These are phyloP conservation scores for Thamnophis sirtalis DNA, from an alignment of 2,113 vertebrate genomes.

Conservation along the genomic window DNA sequence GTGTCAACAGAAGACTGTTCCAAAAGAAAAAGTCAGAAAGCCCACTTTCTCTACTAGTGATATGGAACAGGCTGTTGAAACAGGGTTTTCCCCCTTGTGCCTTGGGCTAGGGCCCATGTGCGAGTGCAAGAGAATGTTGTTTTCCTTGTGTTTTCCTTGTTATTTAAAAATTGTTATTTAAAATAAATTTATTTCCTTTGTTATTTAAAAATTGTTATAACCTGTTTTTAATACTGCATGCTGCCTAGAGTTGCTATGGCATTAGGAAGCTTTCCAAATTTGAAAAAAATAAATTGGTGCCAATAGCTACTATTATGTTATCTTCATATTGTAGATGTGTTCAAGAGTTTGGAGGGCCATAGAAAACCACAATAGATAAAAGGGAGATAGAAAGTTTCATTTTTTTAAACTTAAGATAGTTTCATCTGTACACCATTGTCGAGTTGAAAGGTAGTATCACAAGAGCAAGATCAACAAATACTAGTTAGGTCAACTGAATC, in stretches of 20 bases:
- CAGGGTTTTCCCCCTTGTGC: not conserved
- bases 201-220: not conserved
- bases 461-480: not conserved
- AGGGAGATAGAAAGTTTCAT: not conserved
- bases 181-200: not conserved
- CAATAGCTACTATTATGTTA: not conserved
- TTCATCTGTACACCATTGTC: not conserved
- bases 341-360: not conserved
- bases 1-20: not conserved
- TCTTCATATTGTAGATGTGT: not conserved
- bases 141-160: not conserved
- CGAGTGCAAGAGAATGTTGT: not conserved
- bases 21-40: not conserved
- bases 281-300: not conserved
- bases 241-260: not conserved
- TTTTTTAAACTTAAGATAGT: not conserved
- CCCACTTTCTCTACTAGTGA: not conserved
- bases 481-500: not conserved
- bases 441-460: not conserved
- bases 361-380: not conserved
- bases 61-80: not conserved
- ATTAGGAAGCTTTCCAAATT: not conserved
- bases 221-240: not conserved
- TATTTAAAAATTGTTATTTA: not conserved
- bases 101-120: not conserved